phyloP scores from a whole-genome alignment of 1,140 invertebrate species.

The Odontomachus brunneus region DNA sequence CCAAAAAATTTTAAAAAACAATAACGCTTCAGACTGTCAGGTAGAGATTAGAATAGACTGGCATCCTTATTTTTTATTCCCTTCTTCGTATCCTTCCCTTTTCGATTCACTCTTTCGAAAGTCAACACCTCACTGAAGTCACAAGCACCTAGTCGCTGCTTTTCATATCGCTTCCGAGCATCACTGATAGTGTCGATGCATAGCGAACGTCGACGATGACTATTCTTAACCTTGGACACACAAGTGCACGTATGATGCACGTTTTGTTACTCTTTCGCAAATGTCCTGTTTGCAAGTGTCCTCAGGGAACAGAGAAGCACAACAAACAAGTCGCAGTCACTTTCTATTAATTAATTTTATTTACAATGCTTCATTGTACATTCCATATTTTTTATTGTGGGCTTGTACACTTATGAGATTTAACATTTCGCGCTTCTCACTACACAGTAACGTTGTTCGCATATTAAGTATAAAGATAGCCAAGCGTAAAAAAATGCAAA shows the following conservation, averaged over 20 bases:
- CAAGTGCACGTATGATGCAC: not conserved
- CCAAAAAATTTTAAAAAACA: not conserved
- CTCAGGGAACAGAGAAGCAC: no score
- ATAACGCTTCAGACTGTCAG: not conserved
- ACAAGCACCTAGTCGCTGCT: not conserved
- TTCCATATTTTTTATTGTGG: not conserved
- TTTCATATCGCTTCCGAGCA: constrained; percentile 6
- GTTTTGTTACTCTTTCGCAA: not conserved
- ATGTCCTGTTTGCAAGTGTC: no score
- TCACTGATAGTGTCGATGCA: constrained; percentile 25
- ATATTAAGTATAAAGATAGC: no score
- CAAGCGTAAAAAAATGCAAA: no score
- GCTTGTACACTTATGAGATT: not conserved
- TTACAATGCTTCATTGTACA: not conserved
- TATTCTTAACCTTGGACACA: not conserved
- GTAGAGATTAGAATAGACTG: not conserved
- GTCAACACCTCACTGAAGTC: constrained; percentile 9
- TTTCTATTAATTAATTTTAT: no score
- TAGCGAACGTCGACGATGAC: not conserved
- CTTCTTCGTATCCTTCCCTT: not conserved
- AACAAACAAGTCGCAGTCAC: no score
- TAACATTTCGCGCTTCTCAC: not conserved
- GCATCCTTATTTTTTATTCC: not conserved
- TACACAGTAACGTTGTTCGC: no score
- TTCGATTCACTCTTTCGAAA: constrained; percentile 6